Evolutionary conservation across 2,888 invertebrate species (phyloP).

Genomic region (Hirtodrosophila duncani): DNA sequence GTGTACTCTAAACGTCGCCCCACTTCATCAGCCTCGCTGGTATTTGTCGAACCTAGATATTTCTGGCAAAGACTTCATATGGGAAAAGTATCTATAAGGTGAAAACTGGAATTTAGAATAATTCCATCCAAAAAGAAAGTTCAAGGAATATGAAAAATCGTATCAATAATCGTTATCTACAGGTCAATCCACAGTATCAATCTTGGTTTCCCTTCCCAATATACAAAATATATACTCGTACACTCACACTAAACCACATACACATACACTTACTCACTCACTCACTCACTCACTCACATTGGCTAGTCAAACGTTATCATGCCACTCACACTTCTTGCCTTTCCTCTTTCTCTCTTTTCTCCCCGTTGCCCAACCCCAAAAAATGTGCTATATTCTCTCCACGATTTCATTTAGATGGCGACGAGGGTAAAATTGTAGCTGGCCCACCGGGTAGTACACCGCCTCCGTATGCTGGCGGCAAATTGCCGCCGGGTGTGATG

Average conservation of each 20-base stretch:
- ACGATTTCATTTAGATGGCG: conserved; percentile 79
- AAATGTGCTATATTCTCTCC: neutral
- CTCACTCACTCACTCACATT: conserved; percentile 32
- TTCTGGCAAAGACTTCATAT: too few species aligned
- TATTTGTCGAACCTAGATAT: too few species aligned
- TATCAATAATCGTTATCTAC: neutral
- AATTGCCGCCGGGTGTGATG: conserved; percentile 81
- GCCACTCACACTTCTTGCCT: conserved; percentile 4
- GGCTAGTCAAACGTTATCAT: conserved; percentile 27
- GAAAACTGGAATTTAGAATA: too few species aligned
- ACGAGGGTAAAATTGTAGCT: conserved; percentile 78
- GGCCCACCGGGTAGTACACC: conserved; percentile 77
- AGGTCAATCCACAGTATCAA: neutral
- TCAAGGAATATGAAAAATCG: neutral
- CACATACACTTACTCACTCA: conserved; percentile 19
- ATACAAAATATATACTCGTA: conserved; percentile 11
- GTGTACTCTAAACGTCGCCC: too few species aligned
- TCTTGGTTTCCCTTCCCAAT: conserved; percentile 18
- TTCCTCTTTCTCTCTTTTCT: conserved; percentile 17
- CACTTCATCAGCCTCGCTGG: too few species aligned
- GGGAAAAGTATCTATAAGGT: too few species aligned
- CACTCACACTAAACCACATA: conserved; percentile 10
- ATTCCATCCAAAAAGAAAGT: conserved; percentile 6
- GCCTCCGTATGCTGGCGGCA: conserved; percentile 73
- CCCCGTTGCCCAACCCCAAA: conserved; percentile 5